Base-by-base conservation (phyloP, 2,888 invertebrate genomes). In the Dicyrtomina minuta region DNA sequence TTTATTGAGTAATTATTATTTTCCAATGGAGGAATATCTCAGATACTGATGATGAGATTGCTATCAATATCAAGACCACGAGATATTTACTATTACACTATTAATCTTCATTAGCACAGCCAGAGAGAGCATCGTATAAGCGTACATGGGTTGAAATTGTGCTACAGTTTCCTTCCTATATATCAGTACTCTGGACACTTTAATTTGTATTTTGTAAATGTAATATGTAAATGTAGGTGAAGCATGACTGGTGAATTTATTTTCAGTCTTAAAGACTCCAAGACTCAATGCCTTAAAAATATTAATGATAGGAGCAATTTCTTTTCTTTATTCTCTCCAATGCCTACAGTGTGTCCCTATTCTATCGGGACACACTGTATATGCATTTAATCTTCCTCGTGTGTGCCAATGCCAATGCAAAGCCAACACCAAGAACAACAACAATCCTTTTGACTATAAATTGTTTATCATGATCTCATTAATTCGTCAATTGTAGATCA, bases 101-200 rank as follows among this genome's bases (percentile, higher is more conserved):
- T 60, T 60, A 60, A 60, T 60, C 60, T 58, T 58, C 58, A 58
- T 58, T 58, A 58, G 24, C 13, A 58, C 6, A 17, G 22, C 58
- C n/a, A 27, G 27, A 58, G 33, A 20, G 17, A 17, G 27, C 59
- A 20, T 58, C 55, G 55, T 8, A 24, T n/a, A n/a, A n/a, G n/a
- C n/a, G n/a, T n/a, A n/a, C n/a, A n/a, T n/a, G n/a, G n/a, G n/a
- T n/a, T n/a, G n/a, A 26, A 10, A 27, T 12, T 39, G 33, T 41
- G 13, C 17, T 59, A 41, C 41, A 39, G n/a, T 41, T 41, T 59
- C 10, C 17, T 20, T 59, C 22, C 24, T 53, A 49, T 49, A 20
- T 41, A 13, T 41, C 13, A 12, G 13, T 41, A 4, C 5, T 46
- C 46, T 46, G 15, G n/a, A 46, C 17, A 49, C 4, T 49, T 49